phyloP scores from a whole-genome alignment of 2,888 invertebrate genomes.

The Nomada flava region DNA sequence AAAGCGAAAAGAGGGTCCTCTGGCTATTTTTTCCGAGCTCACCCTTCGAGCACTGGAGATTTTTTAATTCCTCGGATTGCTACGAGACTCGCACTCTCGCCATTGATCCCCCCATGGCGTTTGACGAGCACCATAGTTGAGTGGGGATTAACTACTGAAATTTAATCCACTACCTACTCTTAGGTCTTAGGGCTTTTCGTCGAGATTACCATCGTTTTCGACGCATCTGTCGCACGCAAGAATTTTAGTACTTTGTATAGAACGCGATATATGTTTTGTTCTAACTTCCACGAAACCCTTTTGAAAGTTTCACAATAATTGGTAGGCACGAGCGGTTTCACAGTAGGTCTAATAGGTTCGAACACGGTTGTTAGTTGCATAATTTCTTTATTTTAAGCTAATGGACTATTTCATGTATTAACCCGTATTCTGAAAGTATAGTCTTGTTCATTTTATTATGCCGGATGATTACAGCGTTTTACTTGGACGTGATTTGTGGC shows the following conservation, averaged over 20 bases:
- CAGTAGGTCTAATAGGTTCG: not conserved
- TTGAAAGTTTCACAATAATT: not conserved
- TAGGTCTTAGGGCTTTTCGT: slow-evolving; percentile 35
- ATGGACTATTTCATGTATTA: not conserved
- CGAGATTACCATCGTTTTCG: slow-evolving; percentile 27
- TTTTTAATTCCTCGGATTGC: slow-evolving; percentile 52
- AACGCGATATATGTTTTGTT: not conserved
- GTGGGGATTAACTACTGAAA: slow-evolving; percentile 45
- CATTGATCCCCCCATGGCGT: slow-evolving; percentile 36
- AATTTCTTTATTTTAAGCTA: not conserved
- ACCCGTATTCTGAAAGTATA: not conserved
- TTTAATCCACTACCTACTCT: slow-evolving; percentile 48
- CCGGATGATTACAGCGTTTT: not conserved
- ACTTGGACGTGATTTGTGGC: not conserved
- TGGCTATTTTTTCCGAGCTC: slow-evolving; percentile 1
- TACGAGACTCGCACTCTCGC: not conserved
- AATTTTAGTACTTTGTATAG: not conserved
- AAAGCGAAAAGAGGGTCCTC: not conserved
- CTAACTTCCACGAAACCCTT: not conserved
- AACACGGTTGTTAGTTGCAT: not conserved
- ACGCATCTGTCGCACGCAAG: slow-evolving; percentile 19
- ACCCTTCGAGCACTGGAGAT: slow-evolving; percentile 30
- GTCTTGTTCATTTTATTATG: not conserved
- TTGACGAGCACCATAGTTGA: slow-evolving; percentile 36
- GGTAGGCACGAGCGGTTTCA: not conserved